Conservation (phyloP, 2,797 vertebrate species). For the Brotula barbata region DNA sequence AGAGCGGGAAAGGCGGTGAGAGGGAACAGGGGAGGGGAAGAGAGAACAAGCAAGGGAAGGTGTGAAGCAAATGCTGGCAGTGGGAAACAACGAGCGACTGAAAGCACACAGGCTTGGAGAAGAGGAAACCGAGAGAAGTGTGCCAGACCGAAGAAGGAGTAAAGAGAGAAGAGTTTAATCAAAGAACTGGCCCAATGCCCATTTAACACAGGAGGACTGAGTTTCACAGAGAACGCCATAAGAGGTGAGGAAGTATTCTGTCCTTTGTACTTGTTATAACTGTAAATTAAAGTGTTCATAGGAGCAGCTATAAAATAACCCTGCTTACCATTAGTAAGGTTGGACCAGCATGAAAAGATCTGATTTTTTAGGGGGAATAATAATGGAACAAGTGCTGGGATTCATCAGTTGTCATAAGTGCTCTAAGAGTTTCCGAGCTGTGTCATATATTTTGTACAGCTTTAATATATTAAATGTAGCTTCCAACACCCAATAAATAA, state of each 20-base stretch:
- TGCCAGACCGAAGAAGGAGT: constrained; percentile 35
- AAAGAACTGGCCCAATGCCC: constrained; percentile 35
- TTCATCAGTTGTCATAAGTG: constrained; percentile 50
- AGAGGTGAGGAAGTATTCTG: constrained; percentile 64
- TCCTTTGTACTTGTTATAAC: constrained; percentile 54
- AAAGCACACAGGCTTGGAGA: not conserved
- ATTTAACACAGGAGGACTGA: constrained; percentile 38
- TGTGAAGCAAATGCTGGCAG: constrained; percentile 48
- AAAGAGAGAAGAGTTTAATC: constrained; percentile 8
- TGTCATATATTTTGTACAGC: constrained; percentile 11
- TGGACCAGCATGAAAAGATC: not conserved
- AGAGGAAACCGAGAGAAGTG: constrained; percentile 33
- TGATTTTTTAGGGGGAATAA: constrained; percentile 20
- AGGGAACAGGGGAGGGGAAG: constrained; percentile 57
- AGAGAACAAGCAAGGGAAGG: constrained; percentile 50
- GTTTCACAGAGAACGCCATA: constrained; percentile 13
- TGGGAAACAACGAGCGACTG: constrained; percentile 13
- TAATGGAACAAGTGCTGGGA: constrained; percentile 42
- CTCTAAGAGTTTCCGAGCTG: constrained; percentile 17
- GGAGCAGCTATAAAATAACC: constrained; percentile 43
- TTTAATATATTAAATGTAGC: constrained; percentile 2
- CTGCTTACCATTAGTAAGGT: not conserved
- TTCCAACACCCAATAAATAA: constrained; percentile 5
- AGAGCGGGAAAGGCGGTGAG: constrained; percentile 48
- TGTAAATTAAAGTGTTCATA: constrained; percentile 47